Base-by-base conservation (phyloP, 2,113 vertebrate species). In the Chaenocephalus aceratus region DNA sequence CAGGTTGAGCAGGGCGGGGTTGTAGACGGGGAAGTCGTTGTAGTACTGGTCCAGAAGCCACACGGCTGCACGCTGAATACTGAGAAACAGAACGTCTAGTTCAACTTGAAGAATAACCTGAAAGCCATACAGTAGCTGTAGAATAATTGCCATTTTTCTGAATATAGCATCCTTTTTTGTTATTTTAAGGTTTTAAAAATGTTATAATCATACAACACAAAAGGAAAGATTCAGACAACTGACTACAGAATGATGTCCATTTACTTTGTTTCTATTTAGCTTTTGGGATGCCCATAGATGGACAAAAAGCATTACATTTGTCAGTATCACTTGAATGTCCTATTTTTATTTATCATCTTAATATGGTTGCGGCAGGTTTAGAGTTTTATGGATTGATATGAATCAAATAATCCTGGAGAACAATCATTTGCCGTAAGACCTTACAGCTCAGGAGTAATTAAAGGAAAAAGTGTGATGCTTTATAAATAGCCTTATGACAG, bases 21-120 rank as follows among this genome's bases (percentile, higher is more conserved):
- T 99, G 91, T 97, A 96, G 86, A 99, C 97, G 0, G 97, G 96
- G 90, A 99, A 98, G 84, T 99, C 97, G 0, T 95, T 96, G 95
- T 99, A 99, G 84, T 99, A 99, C n/a, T 97, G 97, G 89, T 98
- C 97, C 85, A 99, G 93, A 86, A 99, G 94, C 96, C 97, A 99
- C 51, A 96, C 96, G 0, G 97, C 97, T 0, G 97, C 97, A 2
- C 97, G 93, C 91, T 99, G 97, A 91, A 98, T 98, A 82, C 97
- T 99, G 41, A 0, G 16, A 9, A n/a, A 14, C 10, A 49, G 89
- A 48, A 41, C 6, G 7, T 41, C 36, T 41, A 41, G 8, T 10
- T 10, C 7, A 36, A 26, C 21, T 7, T 26, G 21, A 23, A 56
- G 8, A 5, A 5, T 3, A 36, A 26, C 21, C 3, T 26, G 21